Evolutionary conservation across 35 echinoderm and acorn worm species (phyloP).

Genomic region (Heliocidaris erythrogramma): DNA sequence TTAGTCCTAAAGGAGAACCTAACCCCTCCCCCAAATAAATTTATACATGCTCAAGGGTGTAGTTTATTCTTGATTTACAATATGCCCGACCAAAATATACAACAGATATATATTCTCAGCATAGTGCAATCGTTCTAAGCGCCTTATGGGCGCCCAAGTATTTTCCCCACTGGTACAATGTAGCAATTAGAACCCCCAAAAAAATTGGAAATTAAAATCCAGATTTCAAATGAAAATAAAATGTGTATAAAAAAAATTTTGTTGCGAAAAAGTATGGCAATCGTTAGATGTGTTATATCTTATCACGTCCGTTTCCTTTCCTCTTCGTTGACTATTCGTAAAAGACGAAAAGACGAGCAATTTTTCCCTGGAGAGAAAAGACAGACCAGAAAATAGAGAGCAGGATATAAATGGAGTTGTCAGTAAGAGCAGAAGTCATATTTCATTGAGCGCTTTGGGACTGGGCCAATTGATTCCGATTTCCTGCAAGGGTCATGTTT

Average conservation of each 20-base stretch:
- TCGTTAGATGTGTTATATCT: background rate
- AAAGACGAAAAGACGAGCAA: slow-evolving; percentile 1
- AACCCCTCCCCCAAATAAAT: background rate
- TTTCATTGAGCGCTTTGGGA: slow-evolving; percentile 1
- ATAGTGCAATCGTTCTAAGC: no score
- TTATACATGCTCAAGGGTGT: background rate
- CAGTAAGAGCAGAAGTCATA: background rate
- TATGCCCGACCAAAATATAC: background rate
- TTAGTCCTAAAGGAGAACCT: background rate
- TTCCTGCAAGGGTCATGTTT: slow-evolving; percentile 16
- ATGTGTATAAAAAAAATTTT: no score
- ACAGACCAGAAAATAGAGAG: background rate
- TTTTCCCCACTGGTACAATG: no score
- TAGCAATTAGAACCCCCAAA: no score
- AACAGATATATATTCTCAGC: no score
- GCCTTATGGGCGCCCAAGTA: no score
- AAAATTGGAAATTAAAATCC: no score
- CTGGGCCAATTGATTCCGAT: background rate
- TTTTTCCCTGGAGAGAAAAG: background rate
- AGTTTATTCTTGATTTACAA: background rate
- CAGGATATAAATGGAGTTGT: slow-evolving; percentile 11
- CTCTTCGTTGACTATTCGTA: background rate
- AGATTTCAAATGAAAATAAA: no score
- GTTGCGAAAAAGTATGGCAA: no score
- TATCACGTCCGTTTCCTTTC: background rate